phyloP scores from a whole-genome alignment of 2,113 vertebrate species.

The Paracanthobrama guichenoti region DNA sequence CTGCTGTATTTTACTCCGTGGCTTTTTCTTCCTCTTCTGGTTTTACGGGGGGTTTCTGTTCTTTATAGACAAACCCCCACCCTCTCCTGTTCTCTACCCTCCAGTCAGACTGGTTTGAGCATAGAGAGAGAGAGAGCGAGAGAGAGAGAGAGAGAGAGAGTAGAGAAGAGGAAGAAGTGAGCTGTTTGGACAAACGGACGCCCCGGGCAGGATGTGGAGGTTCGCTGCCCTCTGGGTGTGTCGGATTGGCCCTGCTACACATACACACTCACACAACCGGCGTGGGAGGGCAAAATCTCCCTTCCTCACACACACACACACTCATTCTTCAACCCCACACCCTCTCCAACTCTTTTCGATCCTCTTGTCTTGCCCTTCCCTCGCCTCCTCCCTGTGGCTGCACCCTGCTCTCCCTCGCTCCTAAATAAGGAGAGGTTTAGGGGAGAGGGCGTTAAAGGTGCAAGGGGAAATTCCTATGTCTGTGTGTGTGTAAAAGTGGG shows the following conservation, averaged over 20 bases:
- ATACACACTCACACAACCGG: constrained; percentile 48
- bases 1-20: constrained; percentile 49
- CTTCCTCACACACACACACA: constrained; percentile 41
- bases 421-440: constrained; percentile 44
- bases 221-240: constrained; percentile 76
- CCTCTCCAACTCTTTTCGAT: constrained; percentile 60
- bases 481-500: constrained; percentile 1
- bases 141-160: constrained; percentile 49
- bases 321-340: constrained; percentile 66
- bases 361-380: constrained; percentile 51
- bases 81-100: constrained; percentile 60
- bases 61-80: constrained; percentile 44
- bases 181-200: constrained; percentile 77
- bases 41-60: constrained; percentile 53
- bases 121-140: constrained; percentile 53
- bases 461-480: constrained; percentile 20
- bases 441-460: constrained; percentile 30
- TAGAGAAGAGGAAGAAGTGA: constrained; percentile 41
- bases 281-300: constrained; percentile 32
- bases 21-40: constrained; percentile 54
- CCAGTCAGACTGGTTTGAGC: constrained; percentile 65
- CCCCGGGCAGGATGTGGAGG: constrained; percentile 78
- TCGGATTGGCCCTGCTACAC: constrained; percentile 68
- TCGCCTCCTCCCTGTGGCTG: constrained; percentile 13
- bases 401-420: constrained; percentile 49